A percentile compares a stretch with the other conserved stretches of the same genome.
These are phyloP conservation scores for Mallotus villosus DNA, from an alignment of 2,797 vertebrate species.

Conservation along the genomic window DNA sequence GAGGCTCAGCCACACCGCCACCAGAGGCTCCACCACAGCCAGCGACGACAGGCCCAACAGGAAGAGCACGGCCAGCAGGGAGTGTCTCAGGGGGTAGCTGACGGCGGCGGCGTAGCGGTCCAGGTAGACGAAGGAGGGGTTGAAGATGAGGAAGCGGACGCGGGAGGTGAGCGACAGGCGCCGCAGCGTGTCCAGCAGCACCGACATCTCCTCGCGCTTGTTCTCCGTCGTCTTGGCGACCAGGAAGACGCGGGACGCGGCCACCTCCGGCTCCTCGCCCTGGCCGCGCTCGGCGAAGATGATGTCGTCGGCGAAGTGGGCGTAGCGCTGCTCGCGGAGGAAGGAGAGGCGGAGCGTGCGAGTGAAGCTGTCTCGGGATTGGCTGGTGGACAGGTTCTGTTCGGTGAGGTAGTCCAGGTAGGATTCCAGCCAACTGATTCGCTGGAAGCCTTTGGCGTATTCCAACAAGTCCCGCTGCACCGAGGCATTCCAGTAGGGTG, in stretches of 20 bases:
- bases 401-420: slow-evolving; percentile 94
- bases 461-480: slow-evolving; percentile 95
- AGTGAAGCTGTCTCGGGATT: slow-evolving; percentile 92
- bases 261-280: slow-evolving; percentile 88
- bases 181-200: slow-evolving; percentile 93
- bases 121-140: slow-evolving; percentile 98
- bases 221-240: slow-evolving; percentile 98
- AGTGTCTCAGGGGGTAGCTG: slow-evolving; percentile 93
- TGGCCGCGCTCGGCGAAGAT: slow-evolving; percentile 94
- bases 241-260: slow-evolving; percentile 95
- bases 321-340: slow-evolving; percentile 86
- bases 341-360: slow-evolving; percentile 88
- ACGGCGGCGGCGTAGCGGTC: slow-evolving; percentile 95
- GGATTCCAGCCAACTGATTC: slow-evolving; percentile 98
- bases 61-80: slow-evolving; percentile 96
- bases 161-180: slow-evolving; percentile 95
- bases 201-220: slow-evolving; percentile 96
- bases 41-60: slow-evolving; percentile 95
- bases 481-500: slow-evolving; percentile 96
- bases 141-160: slow-evolving; percentile 97
- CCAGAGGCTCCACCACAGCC: slow-evolving; percentile 92
- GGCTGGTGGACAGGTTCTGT: slow-evolving; percentile 88
- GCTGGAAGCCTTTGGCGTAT: slow-evolving; percentile 96
- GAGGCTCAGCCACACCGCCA: slow-evolving; percentile 93
- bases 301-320: slow-evolving; percentile 96